Evolutionary conservation across 1,140 invertebrate species (phyloP).

Genomic region (Pogonognathellus flavescens): DNA sequence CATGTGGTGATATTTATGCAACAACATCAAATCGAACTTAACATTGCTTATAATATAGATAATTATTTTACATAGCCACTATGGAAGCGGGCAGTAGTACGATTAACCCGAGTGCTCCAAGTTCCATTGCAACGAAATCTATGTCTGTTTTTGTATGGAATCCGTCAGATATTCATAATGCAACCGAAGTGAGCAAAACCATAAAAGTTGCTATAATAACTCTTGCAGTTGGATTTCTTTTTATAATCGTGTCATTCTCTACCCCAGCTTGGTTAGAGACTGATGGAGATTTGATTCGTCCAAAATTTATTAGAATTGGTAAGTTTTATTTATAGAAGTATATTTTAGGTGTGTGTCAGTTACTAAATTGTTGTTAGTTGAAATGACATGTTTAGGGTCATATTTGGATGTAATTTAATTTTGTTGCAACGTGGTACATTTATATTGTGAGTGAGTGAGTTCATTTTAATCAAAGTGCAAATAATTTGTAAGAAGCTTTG

Average conservation of each 20-base stretch:
- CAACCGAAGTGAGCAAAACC: constrained; percentile 17
- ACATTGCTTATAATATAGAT: too few relatives aligned
- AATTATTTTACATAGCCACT: background rate
- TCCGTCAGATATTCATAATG: constrained; percentile 51
- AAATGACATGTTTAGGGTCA: too few relatives aligned
- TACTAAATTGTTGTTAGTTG: too few relatives aligned
- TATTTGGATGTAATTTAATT: too few relatives aligned
- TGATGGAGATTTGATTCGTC: constrained; percentile 83
- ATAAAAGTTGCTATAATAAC: constrained; percentile 74
- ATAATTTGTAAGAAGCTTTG: too few relatives aligned
- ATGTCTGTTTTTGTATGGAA: constrained; percentile 66
- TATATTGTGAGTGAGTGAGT: too few relatives aligned
- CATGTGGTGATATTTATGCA: too few relatives aligned
- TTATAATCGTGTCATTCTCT: constrained; percentile 88
- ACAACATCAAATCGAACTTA: too few relatives aligned
- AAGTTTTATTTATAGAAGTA: constrained; percentile 68
- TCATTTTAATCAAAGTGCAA: too few relatives aligned
- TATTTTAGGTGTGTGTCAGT: too few relatives aligned
- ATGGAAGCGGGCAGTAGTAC: constrained; percentile 58
- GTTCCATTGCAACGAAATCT: constrained; percentile 55
- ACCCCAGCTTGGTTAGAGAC: constrained; percentile 94
- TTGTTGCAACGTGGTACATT: too few relatives aligned
- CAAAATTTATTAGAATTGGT: constrained; percentile 87
- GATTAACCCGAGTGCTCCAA: constrained; percentile 57
- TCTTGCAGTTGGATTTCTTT: constrained; percentile 78